Evolutionary conservation across 2,113 vertebrate genomes (phyloP), one percentile per base, ranked within the genome.

Genomic region (Forbesichthys agassizii): DNA sequence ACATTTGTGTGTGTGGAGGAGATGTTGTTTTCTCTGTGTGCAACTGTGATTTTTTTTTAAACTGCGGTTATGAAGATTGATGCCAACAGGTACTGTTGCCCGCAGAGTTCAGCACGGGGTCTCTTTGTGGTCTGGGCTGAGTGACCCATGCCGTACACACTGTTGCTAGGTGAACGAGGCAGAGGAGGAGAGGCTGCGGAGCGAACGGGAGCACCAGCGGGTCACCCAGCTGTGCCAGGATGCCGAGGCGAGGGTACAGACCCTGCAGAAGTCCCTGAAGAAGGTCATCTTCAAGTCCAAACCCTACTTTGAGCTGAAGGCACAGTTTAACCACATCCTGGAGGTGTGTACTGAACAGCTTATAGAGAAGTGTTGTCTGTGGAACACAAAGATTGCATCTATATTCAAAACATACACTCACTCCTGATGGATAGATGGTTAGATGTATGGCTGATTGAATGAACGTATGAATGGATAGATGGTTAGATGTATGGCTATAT

Each of bases 251-350:
- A 92, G 91, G 13, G 95, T 98, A 9, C 95, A 96, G 74, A 90
- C 90, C 1, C 89, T 98, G 3, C 95, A 96, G 89, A 96, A 96
- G 66, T 81, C 94, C 16, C 92, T 98, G 53, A 95, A 93, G 73
- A 89, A 95, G 5, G 93, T 95, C 84, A 96, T 98, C 51, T 81
- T 96, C n/a, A 96, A 96, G 84, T 97, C 95, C 83, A 95, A 95
- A 20, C 95, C 95, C 0, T 98, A 98, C 82, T 98, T 98, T 11
- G 95, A 96, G 82, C 93, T 97, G 56, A 97, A 98, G 84, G 94
- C 93, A 56, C 95, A 96, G 75, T 96, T 98, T 87, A 97, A 95
- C 87, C 94, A 95, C 71, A 93, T 96, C 56, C 81, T 96, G 11
- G 96, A 96, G 95, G 96, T 95, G 72, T 73, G 76, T 33, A 0